Evolutionary conservation across 2,888 invertebrate species (phyloP).

Genomic region (Amorpha juglandis): DNA sequence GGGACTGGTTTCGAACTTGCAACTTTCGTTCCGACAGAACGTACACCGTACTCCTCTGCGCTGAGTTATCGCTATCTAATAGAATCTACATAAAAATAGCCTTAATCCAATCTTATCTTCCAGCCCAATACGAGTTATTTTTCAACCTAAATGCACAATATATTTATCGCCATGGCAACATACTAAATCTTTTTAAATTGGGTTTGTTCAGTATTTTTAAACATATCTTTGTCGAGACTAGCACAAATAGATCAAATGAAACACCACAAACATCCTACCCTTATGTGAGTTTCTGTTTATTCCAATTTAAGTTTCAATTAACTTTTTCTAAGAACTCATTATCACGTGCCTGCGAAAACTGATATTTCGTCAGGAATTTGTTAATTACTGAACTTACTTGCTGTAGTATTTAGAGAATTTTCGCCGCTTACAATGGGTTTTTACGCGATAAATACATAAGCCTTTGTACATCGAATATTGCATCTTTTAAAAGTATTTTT

Average conservation of each 20-base stretch:
- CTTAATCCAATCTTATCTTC: too few species aligned
- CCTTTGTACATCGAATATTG: slow-evolving; percentile 2
- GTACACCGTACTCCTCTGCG: too few species aligned
- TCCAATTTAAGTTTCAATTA: neutral
- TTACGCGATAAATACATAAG: slow-evolving; percentile 6
- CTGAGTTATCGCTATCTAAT: too few species aligned
- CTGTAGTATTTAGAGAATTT: slow-evolving; percentile 15
- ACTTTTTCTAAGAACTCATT: neutral
- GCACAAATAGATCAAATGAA: neutral
- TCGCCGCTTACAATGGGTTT: neutral
- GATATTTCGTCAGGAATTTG: slow-evolving; percentile 14
- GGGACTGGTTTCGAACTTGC: too few species aligned
- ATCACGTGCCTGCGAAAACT: slow-evolving; percentile 12
- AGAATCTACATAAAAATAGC: too few species aligned
- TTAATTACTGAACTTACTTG: slow-evolving; percentile 14
- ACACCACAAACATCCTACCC: too few species aligned
- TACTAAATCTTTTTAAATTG: too few species aligned
- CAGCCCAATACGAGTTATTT: too few species aligned
- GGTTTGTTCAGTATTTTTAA: neutral
- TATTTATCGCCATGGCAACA: too few species aligned
- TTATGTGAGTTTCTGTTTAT: neutral
- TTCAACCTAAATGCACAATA: too few species aligned
- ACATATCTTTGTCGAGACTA: neutral
- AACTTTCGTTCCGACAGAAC: too few species aligned
- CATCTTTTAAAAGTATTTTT: neutral